phyloP scores from a whole-genome alignment of 2,888 invertebrate species.

The Panopea generosa region DNA sequence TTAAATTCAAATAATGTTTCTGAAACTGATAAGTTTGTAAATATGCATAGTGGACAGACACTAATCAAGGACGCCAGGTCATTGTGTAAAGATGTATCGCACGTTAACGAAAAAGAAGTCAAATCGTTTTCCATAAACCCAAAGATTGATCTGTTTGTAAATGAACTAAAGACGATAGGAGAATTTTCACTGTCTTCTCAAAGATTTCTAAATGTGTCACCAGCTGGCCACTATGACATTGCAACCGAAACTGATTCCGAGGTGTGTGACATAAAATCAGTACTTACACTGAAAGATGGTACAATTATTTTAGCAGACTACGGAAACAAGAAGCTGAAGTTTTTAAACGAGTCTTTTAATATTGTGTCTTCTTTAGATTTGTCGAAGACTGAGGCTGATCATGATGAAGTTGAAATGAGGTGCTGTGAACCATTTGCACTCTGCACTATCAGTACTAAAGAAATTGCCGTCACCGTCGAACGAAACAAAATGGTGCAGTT shows the following conservation, averaged over 20 bases:
- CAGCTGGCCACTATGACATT: too few species aligned
- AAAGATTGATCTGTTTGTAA: conserved; percentile 1
- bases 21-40: neutral
- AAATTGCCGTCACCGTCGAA: conserved; percentile 26
- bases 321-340: conserved; percentile 18
- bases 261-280: conserved; percentile 6
- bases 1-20: neutral
- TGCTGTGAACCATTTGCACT: conserved; percentile 32
- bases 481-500: conserved; percentile 27
- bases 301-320: conserved; percentile 33
- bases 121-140: neutral
- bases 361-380: neutral
- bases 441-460: conserved; percentile 13
- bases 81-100: neutral
- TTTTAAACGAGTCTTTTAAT: conserved; percentile 1
- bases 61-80: neutral
- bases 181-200: neutral
- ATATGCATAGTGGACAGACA: neutral
- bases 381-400: neutral
- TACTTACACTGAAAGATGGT: conserved; percentile 7
- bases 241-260: neutral
- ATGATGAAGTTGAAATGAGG: neutral
- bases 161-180: conserved; percentile 7
- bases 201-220: too few species aligned
- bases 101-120: neutral